Evolutionary conservation across 2,888 invertebrate species (phyloP), one percentile per base, ranked within the genome.

Genomic region (Taphrorychus bicolor): DNA sequence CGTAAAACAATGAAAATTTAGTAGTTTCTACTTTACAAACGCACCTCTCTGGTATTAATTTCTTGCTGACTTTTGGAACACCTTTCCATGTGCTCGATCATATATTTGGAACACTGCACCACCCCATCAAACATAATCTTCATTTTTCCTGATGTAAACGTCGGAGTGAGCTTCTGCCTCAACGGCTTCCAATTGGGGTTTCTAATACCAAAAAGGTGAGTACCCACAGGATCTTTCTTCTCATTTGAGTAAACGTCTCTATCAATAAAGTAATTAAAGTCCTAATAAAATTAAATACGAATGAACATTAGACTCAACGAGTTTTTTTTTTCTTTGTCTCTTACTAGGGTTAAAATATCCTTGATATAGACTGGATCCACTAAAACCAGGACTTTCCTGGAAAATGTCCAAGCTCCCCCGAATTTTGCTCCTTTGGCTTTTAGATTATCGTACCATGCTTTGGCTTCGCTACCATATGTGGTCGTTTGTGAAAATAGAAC

Each of bases 151-250:
- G 82, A 78, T 0, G 83, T 82, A 70, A 84, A 84, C 0, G 87
- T 84, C 0, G 89, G 87, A 0, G 89, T 85, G 73, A 90, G 78
- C 72, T 88, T 88, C 0, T 82, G 71, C 24, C 90, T 83, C 19
- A 89, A 76, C 18, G 81, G 82, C 73, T 85, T 88, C 91, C 91
- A 91, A 14, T 83, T 80, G 7, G 83, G 79, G 0, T 86, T 87
- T 45, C 82, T 82, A 42, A 85, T 74, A 69, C 84, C 81, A 72
- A 89, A 87, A 1, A 90, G 76, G 75, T 87, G 85, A 0, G 82
- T 85, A 0, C 86, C 84, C 16, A 80, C 45, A 0, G 79, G 79
- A 62, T 81, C 79, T 18, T 77, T 73, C n/a, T n/a, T n/a, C 67
- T 79, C 77, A 60, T 80, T 76, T 16, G 72, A 66, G 32, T 76